Evolutionary conservation across 2,797 vertebrate species (phyloP), one percentile per base, ranked within the genome.

Genomic region (Ctenosaura bakeri): DNA sequence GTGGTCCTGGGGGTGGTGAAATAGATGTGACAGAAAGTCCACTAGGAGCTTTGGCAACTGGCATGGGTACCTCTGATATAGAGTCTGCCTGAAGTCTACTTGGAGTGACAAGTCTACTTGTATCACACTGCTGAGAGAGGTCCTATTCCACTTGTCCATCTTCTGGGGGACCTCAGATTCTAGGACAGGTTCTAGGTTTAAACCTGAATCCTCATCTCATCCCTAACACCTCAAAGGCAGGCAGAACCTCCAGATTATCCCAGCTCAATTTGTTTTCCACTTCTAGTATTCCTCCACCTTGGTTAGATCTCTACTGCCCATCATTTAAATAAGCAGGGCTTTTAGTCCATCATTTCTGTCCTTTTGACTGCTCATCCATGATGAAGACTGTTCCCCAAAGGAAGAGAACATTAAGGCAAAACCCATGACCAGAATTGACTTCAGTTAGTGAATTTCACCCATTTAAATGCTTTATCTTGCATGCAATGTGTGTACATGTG

Each of bases 271-370:
- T 26, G 54, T 4, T 32, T 86, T 18, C 52, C 5, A 7, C 22
- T 89, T 5, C 18, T 89, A 3, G 0, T 38, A 1, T 86, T 24
- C 29, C 83, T 20, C 64, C 1, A 7, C 26, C 64, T 50, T 76
- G 5, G 4, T 35, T 84, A 56, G 50, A n/a, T 3, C 46, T 50
- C 79, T 59, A n/a, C 38, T 66, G 56, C 50, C 90, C 35, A 2
- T 32, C 4, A 10, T 46, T 93, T n/a, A 16, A 24, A 66, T 64
- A 14, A 76, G 52, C 38, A 69, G 18, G 16, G 89, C 8, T 79
- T 78, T 76, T 8, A 73, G 10, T 54, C 85, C 86, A 32, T 35
- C 18, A 71, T 13, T 66, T 9, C 85, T 87, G n/a, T 83, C 87
- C 82, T 56, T 46, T 0, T 87, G 54, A n/a, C 81, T 1, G 42